Percentiles rank a stretch among this genome's conserved stretches.
These are phyloP conservation scores for Euproctis similis DNA, from an alignment of 2,888 invertebrate genomes.

Conservation along the genomic window DNA sequence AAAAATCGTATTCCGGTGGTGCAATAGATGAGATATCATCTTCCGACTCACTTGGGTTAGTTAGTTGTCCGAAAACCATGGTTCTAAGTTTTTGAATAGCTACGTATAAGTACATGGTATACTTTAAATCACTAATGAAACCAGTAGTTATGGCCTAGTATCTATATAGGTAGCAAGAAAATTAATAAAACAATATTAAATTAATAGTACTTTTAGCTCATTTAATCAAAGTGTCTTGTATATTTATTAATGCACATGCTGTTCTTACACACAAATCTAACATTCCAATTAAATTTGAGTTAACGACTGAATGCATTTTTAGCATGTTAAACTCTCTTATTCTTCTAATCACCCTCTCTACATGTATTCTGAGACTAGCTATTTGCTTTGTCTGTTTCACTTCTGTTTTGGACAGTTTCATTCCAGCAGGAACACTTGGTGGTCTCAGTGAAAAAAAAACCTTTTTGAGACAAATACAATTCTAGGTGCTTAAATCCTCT, in stretches of 20 bases:
- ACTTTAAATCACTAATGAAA: too few species aligned
- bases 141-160: neutral
- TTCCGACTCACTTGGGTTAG: conserved; percentile 19
- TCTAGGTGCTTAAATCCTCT: too few species aligned
- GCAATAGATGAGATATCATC: conserved; percentile 20
- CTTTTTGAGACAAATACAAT: neutral
- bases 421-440: conserved; percentile 1
- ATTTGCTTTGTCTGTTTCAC: too few species aligned
- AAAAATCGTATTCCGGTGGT: conserved; percentile 24
- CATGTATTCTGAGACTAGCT: too few species aligned
- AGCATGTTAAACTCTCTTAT: too few species aligned
- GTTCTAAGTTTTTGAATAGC: conserved; percentile 13
- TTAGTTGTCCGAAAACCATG: conserved; percentile 13
- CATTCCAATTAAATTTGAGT: too few species aligned
- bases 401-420: neutral
- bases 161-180: neutral
- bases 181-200: neutral
- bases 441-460: neutral
- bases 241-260: too few species aligned
- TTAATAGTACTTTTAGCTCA: neutral
- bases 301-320: too few species aligned
- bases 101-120: neutral
- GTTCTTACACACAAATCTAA: too few species aligned
- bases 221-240: neutral
- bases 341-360: too few species aligned